Percentiles rank a stretch among this genome's conserved stretches.
phyloP scores from a whole-genome alignment of 2,113 vertebrate genomes.

The Macaca mulatta region DNA sequence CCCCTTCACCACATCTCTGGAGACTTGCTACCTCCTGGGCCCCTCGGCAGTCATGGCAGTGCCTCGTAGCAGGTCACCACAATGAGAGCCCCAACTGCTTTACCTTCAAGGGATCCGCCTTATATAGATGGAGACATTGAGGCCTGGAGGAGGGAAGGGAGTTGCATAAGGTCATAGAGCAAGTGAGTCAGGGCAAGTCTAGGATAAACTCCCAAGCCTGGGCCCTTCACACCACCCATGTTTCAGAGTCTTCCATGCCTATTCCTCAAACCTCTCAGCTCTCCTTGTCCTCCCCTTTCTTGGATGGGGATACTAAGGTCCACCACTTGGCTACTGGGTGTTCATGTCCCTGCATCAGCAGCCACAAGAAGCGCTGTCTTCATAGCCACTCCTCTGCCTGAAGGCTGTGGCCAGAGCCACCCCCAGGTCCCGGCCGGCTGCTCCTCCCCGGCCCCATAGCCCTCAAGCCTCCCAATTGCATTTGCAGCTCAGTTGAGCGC shows the following conservation, averaged over 20 bases:
- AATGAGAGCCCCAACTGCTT: not conserved
- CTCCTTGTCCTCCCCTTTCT: not conserved
- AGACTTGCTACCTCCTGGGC: not conserved
- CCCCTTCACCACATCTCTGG: not conserved
- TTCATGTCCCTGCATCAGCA: not conserved
- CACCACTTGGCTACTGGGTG: not conserved
- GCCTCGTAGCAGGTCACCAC: no score
- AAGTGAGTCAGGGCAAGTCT: not conserved
- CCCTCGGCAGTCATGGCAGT: not conserved
- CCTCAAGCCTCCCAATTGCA: not conserved
- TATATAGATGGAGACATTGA: not conserved
- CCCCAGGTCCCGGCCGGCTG: not conserved
- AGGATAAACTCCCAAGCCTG: not conserved
- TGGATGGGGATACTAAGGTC: not conserved
- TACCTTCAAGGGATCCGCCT: not conserved
- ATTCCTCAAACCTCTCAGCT: not conserved
- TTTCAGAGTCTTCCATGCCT: not conserved
- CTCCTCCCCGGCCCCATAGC: not conserved
- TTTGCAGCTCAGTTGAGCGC: conserved; percentile 31
- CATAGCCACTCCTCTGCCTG: not conserved
- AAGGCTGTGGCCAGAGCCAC: accelerated
- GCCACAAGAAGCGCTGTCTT: not conserved
- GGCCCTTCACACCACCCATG: not conserved
- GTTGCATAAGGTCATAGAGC: not conserved
- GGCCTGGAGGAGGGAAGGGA: not conserved